phyloP scores from a whole-genome alignment of 2,113 vertebrate species.

The Perccottus glenii region DNA sequence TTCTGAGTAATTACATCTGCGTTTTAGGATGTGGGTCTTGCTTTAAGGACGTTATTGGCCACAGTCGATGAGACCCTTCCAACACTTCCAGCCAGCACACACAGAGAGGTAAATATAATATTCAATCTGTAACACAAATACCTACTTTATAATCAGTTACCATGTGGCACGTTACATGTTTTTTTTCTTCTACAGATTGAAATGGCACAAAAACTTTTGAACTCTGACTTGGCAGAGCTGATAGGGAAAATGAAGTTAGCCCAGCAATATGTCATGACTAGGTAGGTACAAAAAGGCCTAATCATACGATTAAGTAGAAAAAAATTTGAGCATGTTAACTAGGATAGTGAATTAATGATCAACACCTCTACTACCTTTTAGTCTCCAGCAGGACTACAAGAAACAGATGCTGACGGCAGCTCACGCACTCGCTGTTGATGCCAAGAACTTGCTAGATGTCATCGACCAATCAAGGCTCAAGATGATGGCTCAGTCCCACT shows the following conservation, averaged over 20 bases:
- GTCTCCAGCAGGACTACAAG: slow-evolving; percentile 98
- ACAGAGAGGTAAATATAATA: slow-evolving; percentile 88
- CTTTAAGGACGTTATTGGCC: slow-evolving; percentile 91
- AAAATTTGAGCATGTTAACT: neutral
- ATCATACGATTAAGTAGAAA: neutral
- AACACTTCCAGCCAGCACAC: slow-evolving; percentile 90
- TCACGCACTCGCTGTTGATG: slow-evolving; percentile 95
- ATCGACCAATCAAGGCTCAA: slow-evolving; percentile 97
- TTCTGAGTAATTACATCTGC: slow-evolving; percentile 7
- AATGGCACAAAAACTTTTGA: slow-evolving; percentile 98
- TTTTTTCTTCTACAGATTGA: slow-evolving; percentile 83
- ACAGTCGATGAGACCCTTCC: slow-evolving; percentile 97
- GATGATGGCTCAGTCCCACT: slow-evolving; percentile 87
- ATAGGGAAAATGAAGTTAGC: slow-evolving; percentile 98
- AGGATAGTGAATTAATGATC: neutral
- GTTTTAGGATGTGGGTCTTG: slow-evolving; percentile 94
- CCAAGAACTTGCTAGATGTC: slow-evolving; percentile 96
- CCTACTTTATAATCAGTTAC: neutral
- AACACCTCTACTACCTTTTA: slow-evolving; percentile 68
- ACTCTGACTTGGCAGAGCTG: slow-evolving; percentile 95
- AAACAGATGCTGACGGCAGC: slow-evolving; percentile 98
- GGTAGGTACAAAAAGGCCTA: slow-evolving; percentile 31
- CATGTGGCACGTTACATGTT: neutral
- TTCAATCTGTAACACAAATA: neutral
- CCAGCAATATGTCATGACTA: slow-evolving; percentile 91